phyloP scores from a whole-genome alignment of 2,888 invertebrate genomes.

The Oxyscelio sp. region DNA sequence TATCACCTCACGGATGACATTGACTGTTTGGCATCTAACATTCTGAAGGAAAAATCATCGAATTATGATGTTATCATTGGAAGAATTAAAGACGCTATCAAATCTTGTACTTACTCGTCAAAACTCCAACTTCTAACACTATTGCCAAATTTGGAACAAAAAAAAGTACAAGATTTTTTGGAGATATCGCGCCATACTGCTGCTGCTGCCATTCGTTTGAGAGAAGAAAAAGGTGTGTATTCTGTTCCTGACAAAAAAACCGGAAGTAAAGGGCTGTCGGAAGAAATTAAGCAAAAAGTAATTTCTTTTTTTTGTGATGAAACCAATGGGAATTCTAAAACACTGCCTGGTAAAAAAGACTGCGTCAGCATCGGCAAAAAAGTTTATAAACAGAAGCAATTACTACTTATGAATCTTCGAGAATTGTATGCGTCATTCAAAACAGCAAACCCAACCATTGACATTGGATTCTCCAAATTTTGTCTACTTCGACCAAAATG shows the following conservation, averaged over 20 bases:
- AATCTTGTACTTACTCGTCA: slow-evolving; percentile 20
- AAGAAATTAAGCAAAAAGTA: slow-evolving; percentile 22
- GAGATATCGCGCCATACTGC: slow-evolving; percentile 24
- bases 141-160: slow-evolving; percentile 33
- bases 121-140: slow-evolving; percentile 29
- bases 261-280: slow-evolving; percentile 19
- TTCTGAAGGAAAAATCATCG: slow-evolving; percentile 19
- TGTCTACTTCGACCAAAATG: slow-evolving; percentile 45
- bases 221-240: slow-evolving; percentile 29
- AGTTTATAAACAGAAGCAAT: slow-evolving; percentile 31
- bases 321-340: slow-evolving; percentile 34
- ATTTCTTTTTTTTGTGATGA: slow-evolving; percentile 29
- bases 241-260: slow-evolving; percentile 9
- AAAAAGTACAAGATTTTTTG: slow-evolving; percentile 26
- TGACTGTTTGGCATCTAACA: slow-evolving; percentile 17
- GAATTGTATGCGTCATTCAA: slow-evolving; percentile 45
- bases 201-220: slow-evolving; percentile 25
- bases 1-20: slow-evolving; percentile 35
- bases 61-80: slow-evolving; percentile 25
- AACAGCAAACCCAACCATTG: neutral
- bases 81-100: slow-evolving; percentile 16
- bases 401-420: slow-evolving; percentile 35
- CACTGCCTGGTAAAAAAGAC: slow-evolving; percentile 32
- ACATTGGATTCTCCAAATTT: slow-evolving; percentile 44
- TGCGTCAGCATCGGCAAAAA: slow-evolving; percentile 38